phyloP scores from a whole-genome alignment of 2,888 invertebrate genomes.

The Notodonta ziczac region DNA sequence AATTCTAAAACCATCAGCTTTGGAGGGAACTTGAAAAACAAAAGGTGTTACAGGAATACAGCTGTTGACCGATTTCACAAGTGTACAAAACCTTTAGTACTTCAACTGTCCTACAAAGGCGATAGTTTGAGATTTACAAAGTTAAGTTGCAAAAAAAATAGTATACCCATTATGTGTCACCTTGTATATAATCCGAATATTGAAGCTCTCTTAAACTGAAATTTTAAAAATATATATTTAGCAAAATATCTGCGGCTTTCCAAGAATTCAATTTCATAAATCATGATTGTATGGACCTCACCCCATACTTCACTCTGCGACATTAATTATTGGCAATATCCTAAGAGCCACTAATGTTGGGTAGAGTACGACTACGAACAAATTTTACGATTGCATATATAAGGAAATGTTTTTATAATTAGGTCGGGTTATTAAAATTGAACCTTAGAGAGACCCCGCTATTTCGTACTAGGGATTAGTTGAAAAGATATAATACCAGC shows the following conservation, averaged over 20 bases:
- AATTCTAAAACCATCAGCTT: too few relatives aligned
- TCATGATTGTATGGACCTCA: background rate
- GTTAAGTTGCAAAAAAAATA: too few relatives aligned
- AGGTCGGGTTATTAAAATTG: background rate
- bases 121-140: too few relatives aligned
- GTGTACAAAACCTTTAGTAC: too few relatives aligned
- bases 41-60: too few relatives aligned
- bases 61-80: too few relatives aligned
- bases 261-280: constrained; percentile 7
- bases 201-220: too few relatives aligned
- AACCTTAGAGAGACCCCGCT: background rate
- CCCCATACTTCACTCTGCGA: constrained; percentile 2
- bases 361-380: background rate
- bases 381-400: background rate
- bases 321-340: constrained; percentile 11
- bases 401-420: background rate
- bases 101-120: too few relatives aligned
- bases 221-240: constrained; percentile 4
- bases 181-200: too few relatives aligned
- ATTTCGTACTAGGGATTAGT: background rate
- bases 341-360: constrained; percentile 9
- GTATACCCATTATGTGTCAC: too few relatives aligned
- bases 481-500: too few relatives aligned
- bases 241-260: background rate
- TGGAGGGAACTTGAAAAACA: too few relatives aligned